Conservation (phyloP, 2,797 vertebrate species). For the Galaxias olidus region DNA sequence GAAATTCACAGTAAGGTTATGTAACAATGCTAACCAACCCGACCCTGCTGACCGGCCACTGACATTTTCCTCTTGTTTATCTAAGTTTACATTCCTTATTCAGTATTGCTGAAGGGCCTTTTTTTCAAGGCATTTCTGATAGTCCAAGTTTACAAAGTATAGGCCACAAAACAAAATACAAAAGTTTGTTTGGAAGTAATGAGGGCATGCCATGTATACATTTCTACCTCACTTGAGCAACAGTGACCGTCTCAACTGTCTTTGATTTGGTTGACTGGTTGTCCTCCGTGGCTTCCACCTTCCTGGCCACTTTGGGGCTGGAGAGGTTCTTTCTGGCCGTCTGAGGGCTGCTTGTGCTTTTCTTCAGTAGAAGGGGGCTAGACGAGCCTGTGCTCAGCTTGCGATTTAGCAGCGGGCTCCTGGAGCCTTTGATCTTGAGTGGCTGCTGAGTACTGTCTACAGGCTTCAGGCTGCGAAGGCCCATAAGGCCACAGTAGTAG, state of each 20-base stretch:
- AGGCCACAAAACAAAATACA: conserved; percentile 21
- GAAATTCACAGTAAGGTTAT: conserved; percentile 54
- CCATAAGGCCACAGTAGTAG: conserved; percentile 86
- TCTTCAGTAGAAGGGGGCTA: conserved; percentile 90
- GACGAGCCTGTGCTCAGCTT: conserved; percentile 78
- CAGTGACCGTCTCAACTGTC: conserved; percentile 64
- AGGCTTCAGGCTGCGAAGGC: conserved; percentile 78
- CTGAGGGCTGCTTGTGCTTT: conserved; percentile 80
- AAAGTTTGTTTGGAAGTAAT: conserved; percentile 19
- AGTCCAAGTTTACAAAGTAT: conserved; percentile 40
- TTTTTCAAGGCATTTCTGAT: conserved; percentile 33
- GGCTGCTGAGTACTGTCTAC: conserved; percentile 77
- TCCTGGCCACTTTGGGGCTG: conserved; percentile 79
- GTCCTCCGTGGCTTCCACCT: conserved; percentile 70
- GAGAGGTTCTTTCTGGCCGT: conserved; percentile 64
- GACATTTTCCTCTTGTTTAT: conserved; percentile 19
- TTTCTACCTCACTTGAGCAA: conserved; percentile 74
- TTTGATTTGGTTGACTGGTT: conserved; percentile 64
- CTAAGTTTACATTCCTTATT: conserved; percentile 1
- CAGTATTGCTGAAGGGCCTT: background rate
- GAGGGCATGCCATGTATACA: background rate
- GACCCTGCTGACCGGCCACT: conserved; percentile 31
- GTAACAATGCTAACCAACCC: conserved; percentile 21
- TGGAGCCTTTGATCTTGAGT: conserved; percentile 85
- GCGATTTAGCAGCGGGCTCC: conserved; percentile 85